Percentiles rank a stretch among this genome's conserved stretches.
Evolutionary conservation across 2,797 vertebrate genomes (phyloP).

Genomic region (Bradypodion pumilum): DNA sequence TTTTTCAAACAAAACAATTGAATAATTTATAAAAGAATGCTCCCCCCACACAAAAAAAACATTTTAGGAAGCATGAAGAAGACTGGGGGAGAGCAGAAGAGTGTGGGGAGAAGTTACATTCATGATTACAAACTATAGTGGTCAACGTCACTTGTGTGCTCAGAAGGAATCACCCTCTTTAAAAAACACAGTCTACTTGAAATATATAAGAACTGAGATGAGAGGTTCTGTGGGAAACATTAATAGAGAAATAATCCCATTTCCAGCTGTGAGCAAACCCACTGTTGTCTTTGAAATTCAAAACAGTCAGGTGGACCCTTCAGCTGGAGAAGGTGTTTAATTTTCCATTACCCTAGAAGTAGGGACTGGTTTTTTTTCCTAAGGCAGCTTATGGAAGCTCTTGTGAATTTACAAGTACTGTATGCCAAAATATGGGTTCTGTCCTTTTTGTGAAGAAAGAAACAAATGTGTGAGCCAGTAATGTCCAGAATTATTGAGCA

Average conservation of each 20-base stretch:
- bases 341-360: neutral
- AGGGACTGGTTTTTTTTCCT: neutral
- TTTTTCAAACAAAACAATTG: constrained; percentile 56
- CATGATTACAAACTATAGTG: constrained; percentile 12
- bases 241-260: constrained; percentile 11
- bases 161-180: constrained; percentile 5
- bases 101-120: constrained; percentile 28
- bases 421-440: neutral
- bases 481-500: neutral
- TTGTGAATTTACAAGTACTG: neutral
- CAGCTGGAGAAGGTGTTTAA: constrained; percentile 15
- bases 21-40: constrained; percentile 57
- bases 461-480: neutral
- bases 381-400: neutral
- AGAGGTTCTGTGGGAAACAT: neutral
- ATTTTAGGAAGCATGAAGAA: constrained; percentile 27
- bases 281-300: neutral
- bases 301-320: constrained; percentile 17
- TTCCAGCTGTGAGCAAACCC: neutral
- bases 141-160: rapidly evolving
- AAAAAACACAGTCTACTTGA: constrained; percentile 4
- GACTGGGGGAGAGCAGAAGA: neutral
- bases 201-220: neutral
- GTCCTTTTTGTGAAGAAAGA: neutral
- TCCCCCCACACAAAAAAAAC: constrained; percentile 46